Conservation (phyloP, 2,797 vertebrate species). For the Gymnothorax reevesii region DNA sequence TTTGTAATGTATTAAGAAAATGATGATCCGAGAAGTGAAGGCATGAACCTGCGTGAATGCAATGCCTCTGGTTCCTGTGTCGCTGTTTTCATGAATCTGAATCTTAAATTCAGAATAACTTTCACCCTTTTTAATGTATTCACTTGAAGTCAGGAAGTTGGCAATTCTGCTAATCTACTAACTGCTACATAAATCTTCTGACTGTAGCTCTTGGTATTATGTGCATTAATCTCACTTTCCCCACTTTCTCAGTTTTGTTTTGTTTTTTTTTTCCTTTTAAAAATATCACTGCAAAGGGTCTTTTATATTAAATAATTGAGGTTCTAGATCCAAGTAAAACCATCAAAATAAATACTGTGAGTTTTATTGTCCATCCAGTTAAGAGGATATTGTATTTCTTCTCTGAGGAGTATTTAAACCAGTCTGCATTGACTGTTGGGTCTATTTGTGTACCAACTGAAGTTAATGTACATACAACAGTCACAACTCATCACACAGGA, state of each 20-base stretch:
- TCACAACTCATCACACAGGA: too few species aligned
- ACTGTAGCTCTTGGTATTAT: background rate
- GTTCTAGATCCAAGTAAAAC: too few species aligned
- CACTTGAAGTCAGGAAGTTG: background rate
- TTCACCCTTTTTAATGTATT: background rate
- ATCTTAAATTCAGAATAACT: background rate
- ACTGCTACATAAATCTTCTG: background rate
- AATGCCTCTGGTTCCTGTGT: constrained; percentile 9
- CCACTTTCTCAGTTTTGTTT: too few species aligned
- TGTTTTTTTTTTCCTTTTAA: background rate
- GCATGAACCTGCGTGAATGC: background rate
- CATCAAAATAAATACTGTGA: too few species aligned
- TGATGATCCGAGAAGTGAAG: background rate
- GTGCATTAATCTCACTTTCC: background rate
- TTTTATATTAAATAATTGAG: background rate
- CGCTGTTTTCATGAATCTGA: constrained; percentile 3
- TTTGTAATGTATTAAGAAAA: background rate
- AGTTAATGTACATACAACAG: too few species aligned
- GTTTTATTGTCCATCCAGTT: background rate
- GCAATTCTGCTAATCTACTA: constrained; percentile 11
- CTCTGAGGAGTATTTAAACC: background rate
- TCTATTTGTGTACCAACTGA: background rate
- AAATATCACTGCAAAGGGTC: too few species aligned
- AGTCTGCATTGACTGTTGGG: background rate
- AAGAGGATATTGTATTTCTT: background rate